phyloP scores from a whole-genome alignment of 2,888 invertebrate species.

The Platycnemis pennipes region DNA sequence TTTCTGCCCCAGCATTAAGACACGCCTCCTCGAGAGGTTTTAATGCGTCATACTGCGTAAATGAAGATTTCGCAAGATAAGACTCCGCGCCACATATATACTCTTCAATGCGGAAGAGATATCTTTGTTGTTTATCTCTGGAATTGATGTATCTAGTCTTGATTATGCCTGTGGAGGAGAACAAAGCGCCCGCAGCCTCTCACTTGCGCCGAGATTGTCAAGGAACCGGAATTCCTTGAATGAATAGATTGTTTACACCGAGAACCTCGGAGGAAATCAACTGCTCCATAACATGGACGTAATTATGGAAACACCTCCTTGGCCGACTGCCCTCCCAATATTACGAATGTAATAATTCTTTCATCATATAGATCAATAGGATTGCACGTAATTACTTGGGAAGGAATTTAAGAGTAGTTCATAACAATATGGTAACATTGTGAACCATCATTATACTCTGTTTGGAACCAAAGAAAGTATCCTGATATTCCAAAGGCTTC shows the following conservation, averaged over 20 bases:
- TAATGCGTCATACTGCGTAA: not conserved
- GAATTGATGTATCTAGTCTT: not conserved
- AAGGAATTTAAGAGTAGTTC: too few species aligned
- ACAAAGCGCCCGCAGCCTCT: not conserved
- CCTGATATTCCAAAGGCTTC: too few species aligned
- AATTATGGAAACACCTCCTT: too few species aligned
- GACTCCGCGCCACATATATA: not conserved
- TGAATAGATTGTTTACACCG: too few species aligned
- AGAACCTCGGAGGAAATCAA: not conserved
- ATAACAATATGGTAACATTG: too few species aligned
- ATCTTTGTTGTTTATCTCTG: not conserved
- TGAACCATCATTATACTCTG: too few species aligned
- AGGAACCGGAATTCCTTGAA: not conserved
- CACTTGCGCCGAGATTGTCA: not conserved
- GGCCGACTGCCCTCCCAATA: too few species aligned
- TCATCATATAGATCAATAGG: too few species aligned
- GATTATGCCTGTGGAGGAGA: not conserved
- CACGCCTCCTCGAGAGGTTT: not conserved
- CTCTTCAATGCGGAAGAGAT: not conserved
- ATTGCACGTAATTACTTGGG: too few species aligned
- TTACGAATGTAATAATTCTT: too few species aligned
- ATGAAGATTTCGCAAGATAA: slow-evolving; percentile 47
- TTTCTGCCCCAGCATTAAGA: not conserved
- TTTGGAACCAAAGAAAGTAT: too few species aligned
- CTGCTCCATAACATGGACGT: too few species aligned